Base-by-base conservation (phyloP, 1,140 invertebrate genomes). In the Idris sp. region DNA sequence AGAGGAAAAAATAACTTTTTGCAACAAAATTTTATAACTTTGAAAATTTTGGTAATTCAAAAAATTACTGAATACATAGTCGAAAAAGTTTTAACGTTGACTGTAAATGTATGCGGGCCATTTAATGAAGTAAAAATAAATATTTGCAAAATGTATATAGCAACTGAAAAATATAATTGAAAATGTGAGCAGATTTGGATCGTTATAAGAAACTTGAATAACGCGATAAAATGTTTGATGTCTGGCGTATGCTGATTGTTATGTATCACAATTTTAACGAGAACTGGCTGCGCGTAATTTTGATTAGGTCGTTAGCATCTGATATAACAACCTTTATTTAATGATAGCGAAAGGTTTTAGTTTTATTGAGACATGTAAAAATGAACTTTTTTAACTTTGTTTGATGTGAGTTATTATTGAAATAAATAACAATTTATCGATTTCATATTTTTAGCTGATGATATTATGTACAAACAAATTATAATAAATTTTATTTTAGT, bases 251-350 rank as follows among this genome's bases (percentile, higher is more conserved):
- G n/a, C n/a, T 49, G 43, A 68, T 68, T 68, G 64, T 68, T 58
- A 46, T 51, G 35, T 14, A 9, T 49, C 18, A 43, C 44, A 41
- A 40, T 58, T 68, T 68, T 58, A 68, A 58, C 51, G 44, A 58
- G 64, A 49, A 30, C 53, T 13, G 22, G 26, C 36, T 33, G 53
- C 28, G 31, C 53, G 43, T 58, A 49, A 68, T 58, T 68, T 58
- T 68, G 51, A 68, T 68, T 56, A 68, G 64, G 64, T 68, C 44
- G 51, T 68, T 68, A 68, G 44, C 44, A 58, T 58, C 41, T 48
- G 53, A 58, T 68, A n/a, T n/a, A 68, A 68, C 53, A 19, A 67
- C 25, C 22, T 65, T 44, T 43, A 31, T 67, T 67, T 58, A 13
- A 40, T 49, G n/a, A 41, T 41, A 14, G 33, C 10, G 4, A 48